phyloP scores from a whole-genome alignment of 2,797 vertebrate species.

The Silurus lanzhouensis region DNA sequence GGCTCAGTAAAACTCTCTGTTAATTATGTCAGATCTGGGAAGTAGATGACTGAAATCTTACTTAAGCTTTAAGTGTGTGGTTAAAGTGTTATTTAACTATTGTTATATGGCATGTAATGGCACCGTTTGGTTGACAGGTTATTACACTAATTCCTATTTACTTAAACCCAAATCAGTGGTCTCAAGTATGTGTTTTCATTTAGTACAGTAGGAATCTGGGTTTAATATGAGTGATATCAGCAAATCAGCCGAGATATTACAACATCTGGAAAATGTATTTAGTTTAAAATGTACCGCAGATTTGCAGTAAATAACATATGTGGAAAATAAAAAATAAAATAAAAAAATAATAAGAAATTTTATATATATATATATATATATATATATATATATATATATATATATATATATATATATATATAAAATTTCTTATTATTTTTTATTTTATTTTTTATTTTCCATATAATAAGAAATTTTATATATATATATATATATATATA shows the following conservation, averaged over 20 bases:
- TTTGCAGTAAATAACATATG: neutral
- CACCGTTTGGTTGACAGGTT: neutral
- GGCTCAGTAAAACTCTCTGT: neutral
- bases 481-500: too few relatives aligned
- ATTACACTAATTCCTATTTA: neutral
- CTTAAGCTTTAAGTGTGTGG: neutral
- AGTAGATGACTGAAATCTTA: too few relatives aligned
- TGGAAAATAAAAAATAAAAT: too few relatives aligned
- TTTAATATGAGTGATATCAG: neutral
- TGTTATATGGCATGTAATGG: neutral
- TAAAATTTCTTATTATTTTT: too few relatives aligned
- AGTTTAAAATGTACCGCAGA: neutral
- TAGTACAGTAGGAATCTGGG: neutral
- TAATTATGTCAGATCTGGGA: slow-evolving; percentile 5
- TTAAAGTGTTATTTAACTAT: too few relatives aligned
- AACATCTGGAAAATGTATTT: slow-evolving; percentile 1
- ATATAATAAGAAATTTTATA: too few relatives aligned
- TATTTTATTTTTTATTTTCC: too few relatives aligned
- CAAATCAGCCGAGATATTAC: neutral
- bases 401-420: too few relatives aligned
- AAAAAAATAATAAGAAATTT: too few relatives aligned
- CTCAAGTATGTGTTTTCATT: neutral
- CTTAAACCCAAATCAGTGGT: neutral
- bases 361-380: too few relatives aligned
- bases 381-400: too few relatives aligned